These are phyloP conservation scores for Nymphalis urticae DNA, from an alignment of 2,888 invertebrate genomes.

Conservation along the genomic window DNA sequence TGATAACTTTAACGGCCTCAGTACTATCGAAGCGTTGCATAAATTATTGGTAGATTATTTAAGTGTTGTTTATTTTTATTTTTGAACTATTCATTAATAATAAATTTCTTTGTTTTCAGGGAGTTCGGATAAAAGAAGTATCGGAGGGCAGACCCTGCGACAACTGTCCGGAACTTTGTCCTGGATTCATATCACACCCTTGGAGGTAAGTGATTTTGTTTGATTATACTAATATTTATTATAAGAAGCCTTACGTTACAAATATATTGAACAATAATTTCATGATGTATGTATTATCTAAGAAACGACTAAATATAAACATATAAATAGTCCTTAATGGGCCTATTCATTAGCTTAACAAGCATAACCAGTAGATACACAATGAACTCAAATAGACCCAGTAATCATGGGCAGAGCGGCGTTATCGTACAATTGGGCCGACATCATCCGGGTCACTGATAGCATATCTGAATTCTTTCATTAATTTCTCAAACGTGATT, in stretches of 20 bases:
- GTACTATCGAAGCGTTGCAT: conserved; percentile 38
- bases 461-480: conserved; percentile 53
- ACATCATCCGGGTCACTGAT: conserved; percentile 55
- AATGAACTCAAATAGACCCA: conserved; percentile 27
- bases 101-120: conserved; percentile 81
- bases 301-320: conserved; percentile 6
- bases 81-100: background rate
- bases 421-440: conserved; percentile 41
- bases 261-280: background rate
- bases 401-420: conserved; percentile 27
- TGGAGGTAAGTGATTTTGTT: conserved; percentile 88
- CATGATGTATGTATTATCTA: background rate
- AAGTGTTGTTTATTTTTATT: background rate
- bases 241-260: background rate
- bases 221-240: conserved; percentile 9
- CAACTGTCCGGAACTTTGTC: conserved; percentile 90
- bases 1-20: conserved; percentile 48
- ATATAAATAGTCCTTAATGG: conserved; percentile 22
- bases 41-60: conserved; percentile 31
- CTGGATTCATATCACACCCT: conserved; percentile 90
- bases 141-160: conserved; percentile 93
- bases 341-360: conserved; percentile 29
- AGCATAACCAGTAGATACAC: conserved; percentile 24
- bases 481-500: conserved; percentile 45
- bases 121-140: conserved; percentile 91